Base-by-base conservation (phyloP, 2,888 invertebrate genomes). In the Heliconius hortense region DNA sequence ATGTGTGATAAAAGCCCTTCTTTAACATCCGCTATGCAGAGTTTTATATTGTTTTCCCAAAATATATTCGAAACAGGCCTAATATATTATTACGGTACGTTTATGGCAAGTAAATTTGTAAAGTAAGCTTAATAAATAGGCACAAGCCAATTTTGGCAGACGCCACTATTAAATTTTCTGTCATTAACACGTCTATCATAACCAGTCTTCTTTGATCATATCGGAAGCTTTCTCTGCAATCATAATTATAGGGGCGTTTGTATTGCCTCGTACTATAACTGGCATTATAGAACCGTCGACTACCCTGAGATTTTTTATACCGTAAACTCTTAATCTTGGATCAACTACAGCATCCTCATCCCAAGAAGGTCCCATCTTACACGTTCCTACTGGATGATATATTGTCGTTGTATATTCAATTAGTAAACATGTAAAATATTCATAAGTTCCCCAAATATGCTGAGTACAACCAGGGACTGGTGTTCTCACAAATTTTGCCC, bases 201-300 rank as follows among this genome's bases (percentile, higher is more conserved):
- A 85, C 78, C 90, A 76, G 63, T 92, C 91, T 83, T 96, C 95
- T 84, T 97, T 97, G 72, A 97, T 96, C 93, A 97, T 95, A 88
- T 98, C 97, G 1, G 96, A 95, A 0, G 95, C 97, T 82, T 97
- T 97, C 85, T 98, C 98, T 0, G 95, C 98, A 74, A 98, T 97
- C 97, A 98, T 98, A 21, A 98, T 96, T 0, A 96, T 95, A 0
- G 97, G 97, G 0, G 97, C 97, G 86, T 98, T 97, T 0, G 97
- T 97, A 87, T 98, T 98, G 8, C 96, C 97, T 83, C 95, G 88
- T 0, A 95, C 91, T 79, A 96, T 95, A 35, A 88, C 86, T 0
- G 96, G 96, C 96, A 96, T 96, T 28, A 96, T 94, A 0, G 96
- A 96, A 0, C 96, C 94, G 83, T 96, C 96, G 21, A 96, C 94